Evolutionary conservation across 2,113 vertebrate species (phyloP).

Genomic region (Protobothrops mucrosquamatus): DNA sequence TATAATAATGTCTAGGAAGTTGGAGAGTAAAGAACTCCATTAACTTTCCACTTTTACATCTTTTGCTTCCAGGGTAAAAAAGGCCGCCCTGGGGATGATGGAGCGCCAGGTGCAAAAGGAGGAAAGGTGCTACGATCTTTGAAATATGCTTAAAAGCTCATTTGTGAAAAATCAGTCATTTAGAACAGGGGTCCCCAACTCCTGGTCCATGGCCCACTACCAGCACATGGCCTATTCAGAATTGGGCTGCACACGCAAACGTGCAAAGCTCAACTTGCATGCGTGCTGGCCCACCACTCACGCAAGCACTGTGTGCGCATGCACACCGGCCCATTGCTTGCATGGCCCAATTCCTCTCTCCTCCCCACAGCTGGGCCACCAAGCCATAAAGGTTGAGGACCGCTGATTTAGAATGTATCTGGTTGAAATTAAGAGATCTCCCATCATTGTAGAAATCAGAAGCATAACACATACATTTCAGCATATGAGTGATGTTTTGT

Average conservation of each 20-base stretch:
- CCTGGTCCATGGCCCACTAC: too few relatives aligned
- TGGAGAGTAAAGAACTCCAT: background rate
- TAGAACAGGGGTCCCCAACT: background rate
- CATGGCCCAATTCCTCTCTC: too few relatives aligned
- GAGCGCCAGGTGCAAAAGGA: slow-evolving; percentile 78
- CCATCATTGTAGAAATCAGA: background rate
- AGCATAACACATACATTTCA: background rate
- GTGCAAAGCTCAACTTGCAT: too few relatives aligned
- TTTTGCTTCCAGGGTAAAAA: slow-evolving; percentile 80
- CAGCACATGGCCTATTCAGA: too few relatives aligned
- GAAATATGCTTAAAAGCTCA: slow-evolving; percentile 7
- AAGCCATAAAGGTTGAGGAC: too few relatives aligned
- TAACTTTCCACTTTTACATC: background rate
- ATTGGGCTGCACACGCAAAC: too few relatives aligned
- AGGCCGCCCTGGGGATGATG: slow-evolving; percentile 82
- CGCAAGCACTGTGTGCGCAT: too few relatives aligned
- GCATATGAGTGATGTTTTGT: background rate
- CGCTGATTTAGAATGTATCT: background rate
- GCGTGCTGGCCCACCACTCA: too few relatives aligned
- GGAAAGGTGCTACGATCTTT: slow-evolving; percentile 73
- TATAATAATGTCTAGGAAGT: background rate
- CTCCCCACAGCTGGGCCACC: too few relatives aligned
- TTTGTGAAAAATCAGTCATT: background rate
- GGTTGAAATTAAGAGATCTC: background rate
- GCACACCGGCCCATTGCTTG: too few relatives aligned